Percentiles rank a stretch among this genome's conserved stretches.
Evolutionary conservation across 2,113 vertebrate genomes (phyloP).

Genomic region (Pipa parva): DNA sequence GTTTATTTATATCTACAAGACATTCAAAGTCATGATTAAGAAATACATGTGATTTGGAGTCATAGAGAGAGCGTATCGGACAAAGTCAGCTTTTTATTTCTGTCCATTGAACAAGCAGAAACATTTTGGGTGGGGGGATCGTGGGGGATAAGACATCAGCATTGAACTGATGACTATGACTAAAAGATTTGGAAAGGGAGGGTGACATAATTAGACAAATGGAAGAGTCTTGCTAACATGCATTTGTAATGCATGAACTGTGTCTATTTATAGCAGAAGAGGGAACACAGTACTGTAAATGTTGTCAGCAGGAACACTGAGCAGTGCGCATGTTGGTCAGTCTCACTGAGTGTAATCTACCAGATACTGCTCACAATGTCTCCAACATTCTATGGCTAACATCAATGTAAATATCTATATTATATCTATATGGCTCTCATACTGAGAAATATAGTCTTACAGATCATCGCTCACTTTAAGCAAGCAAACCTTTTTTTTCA

Average conservation of each 20-base stretch:
- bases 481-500: too few relatives aligned
- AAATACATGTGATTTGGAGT: constrained; percentile 7
- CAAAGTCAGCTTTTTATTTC: constrained; percentile 31
- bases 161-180: constrained; percentile 3
- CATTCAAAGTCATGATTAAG: constrained; percentile 18
- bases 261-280: constrained; percentile 1
- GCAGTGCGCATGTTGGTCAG: too few relatives aligned
- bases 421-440: too few relatives aligned
- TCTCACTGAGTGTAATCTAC: too few relatives aligned
- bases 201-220: not conserved
- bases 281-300: too few relatives aligned
- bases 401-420: too few relatives aligned
- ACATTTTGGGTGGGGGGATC: not conserved
- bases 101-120: constrained; percentile 1
- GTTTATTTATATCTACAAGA: not conserved
- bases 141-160: not conserved
- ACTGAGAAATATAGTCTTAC: too few relatives aligned
- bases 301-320: too few relatives aligned
- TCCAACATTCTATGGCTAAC: too few relatives aligned
- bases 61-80: not conserved
- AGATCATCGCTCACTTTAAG: too few relatives aligned
- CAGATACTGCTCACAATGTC: too few relatives aligned
- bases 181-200: not conserved
- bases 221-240: constrained; percentile 8
- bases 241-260: constrained; percentile 1